These are phyloP conservation scores for Plectropomus leopardus DNA, from an alignment of 2,113 vertebrate species.

Conservation along the genomic window DNA sequence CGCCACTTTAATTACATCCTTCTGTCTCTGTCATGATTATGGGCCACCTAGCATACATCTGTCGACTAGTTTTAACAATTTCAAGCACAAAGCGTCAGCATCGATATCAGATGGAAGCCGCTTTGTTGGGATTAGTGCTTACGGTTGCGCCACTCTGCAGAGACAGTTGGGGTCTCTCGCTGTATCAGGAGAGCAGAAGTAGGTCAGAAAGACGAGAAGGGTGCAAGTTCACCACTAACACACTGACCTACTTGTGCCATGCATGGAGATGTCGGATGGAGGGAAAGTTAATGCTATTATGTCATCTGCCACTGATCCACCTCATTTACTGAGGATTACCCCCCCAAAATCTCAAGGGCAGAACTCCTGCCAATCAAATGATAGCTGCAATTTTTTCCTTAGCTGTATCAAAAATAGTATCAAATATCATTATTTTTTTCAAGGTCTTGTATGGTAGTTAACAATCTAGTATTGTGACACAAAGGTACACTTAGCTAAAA, in stretches of 20 bases:
- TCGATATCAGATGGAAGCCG: constrained; percentile 25
- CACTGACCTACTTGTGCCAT: constrained; percentile 90
- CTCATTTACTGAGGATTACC: background rate
- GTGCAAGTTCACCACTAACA: constrained; percentile 80
- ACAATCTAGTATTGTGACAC: too few relatives aligned
- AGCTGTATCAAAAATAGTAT: too few relatives aligned
- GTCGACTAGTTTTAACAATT: background rate
- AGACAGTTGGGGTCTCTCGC: constrained; percentile 25
- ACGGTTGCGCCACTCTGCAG: background rate
- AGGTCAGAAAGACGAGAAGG: constrained; percentile 87
- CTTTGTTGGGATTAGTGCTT: constrained; percentile 40
- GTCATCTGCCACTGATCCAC: background rate
- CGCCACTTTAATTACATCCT: constrained; percentile 4
- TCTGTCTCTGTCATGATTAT: background rate
- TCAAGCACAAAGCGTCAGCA: background rate
- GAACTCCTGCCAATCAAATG: background rate
- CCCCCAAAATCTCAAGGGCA: background rate
- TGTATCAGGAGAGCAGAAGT: constrained; percentile 73
- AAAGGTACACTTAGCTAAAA: too few relatives aligned
- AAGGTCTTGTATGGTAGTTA: too few relatives aligned
- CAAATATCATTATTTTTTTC: too few relatives aligned
- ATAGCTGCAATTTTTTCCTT: background rate
- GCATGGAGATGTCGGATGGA: too few relatives aligned
- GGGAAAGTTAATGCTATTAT: constrained; percentile 22
- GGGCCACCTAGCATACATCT: constrained; percentile 4